A percentile compares a stretch with the other conserved stretches of the same genome.
Conservation (phyloP, 2,113 vertebrate species). For the Myiozetetes cayanensis region DNA sequence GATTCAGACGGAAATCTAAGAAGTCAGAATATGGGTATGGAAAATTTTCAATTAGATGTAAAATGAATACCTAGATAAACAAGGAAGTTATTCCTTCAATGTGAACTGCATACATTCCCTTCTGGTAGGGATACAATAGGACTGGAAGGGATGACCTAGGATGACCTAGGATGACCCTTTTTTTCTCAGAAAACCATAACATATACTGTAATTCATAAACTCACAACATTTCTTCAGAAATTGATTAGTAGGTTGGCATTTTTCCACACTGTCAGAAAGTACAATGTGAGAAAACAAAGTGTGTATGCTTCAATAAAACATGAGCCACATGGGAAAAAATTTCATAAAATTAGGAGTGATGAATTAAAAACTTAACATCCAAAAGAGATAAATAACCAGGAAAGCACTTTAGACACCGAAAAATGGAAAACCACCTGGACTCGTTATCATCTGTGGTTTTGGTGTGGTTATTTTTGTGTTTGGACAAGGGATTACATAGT, state of each 20-base stretch:
- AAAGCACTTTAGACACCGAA: not conserved
- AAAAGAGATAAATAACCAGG: not conserved
- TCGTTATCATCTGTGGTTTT: not conserved
- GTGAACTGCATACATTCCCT: not conserved
- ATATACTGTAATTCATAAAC: not conserved
- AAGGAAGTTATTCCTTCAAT: not conserved
- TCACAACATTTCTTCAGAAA: not conserved
- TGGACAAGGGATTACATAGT: rapidly evolving
- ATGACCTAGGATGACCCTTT: not conserved
- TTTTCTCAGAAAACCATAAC: not conserved
- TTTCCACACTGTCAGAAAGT: not conserved
- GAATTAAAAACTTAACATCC: not conserved
- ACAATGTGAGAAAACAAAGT: not conserved
- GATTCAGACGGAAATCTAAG: not conserved
- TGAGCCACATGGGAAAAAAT: not conserved
- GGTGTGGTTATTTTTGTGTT: not conserved
- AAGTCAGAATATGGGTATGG: not conserved
- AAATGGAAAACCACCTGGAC: not conserved
- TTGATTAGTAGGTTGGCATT: not conserved
- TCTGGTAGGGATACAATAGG: not conserved
- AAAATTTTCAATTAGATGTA: not conserved
- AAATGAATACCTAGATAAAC: not conserved
- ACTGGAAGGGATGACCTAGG: not conserved
- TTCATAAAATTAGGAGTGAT: not conserved
- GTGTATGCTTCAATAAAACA: not conserved